A percentile compares a stretch with the other conserved stretches of the same genome.
These are phyloP conservation scores for Vireo griseus DNA, from an alignment of 2,797 vertebrate species.

Conservation along the genomic window DNA sequence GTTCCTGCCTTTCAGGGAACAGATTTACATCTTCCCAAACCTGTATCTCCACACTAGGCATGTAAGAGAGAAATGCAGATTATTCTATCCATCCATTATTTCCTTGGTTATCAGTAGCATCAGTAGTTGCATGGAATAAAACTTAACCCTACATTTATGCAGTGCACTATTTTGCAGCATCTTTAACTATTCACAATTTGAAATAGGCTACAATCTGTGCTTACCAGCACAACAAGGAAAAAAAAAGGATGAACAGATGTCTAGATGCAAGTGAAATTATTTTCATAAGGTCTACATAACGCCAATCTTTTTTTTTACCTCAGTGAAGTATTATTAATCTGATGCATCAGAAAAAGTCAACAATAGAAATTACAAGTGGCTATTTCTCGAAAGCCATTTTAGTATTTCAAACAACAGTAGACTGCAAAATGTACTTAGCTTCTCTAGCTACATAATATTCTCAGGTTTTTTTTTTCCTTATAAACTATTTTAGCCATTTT, in stretches of 20 bases:
- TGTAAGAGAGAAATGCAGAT: background rate
- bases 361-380: background rate
- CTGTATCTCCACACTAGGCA: accelerated
- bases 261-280: background rate
- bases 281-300: background rate
- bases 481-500: background rate
- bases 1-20: background rate
- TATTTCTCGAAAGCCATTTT: background rate
- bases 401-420: background rate
- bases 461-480: background rate
- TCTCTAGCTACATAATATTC: background rate
- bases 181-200: background rate
- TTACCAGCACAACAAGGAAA: background rate
- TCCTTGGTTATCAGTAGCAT: background rate
- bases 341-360: background rate
- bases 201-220: background rate
- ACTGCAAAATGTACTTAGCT: background rate
- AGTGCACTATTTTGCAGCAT: background rate
- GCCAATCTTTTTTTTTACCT: background rate
- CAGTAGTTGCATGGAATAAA: background rate
- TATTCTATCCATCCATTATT: background rate
- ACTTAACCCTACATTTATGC: background rate
- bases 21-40: background rate
- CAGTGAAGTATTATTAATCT: background rate
- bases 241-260: background rate